A percentile compares a stretch with the other conserved stretches of the same genome.
Conservation (phyloP, 2,797 vertebrate genomes). For the Cheirogaleus major region DNA sequence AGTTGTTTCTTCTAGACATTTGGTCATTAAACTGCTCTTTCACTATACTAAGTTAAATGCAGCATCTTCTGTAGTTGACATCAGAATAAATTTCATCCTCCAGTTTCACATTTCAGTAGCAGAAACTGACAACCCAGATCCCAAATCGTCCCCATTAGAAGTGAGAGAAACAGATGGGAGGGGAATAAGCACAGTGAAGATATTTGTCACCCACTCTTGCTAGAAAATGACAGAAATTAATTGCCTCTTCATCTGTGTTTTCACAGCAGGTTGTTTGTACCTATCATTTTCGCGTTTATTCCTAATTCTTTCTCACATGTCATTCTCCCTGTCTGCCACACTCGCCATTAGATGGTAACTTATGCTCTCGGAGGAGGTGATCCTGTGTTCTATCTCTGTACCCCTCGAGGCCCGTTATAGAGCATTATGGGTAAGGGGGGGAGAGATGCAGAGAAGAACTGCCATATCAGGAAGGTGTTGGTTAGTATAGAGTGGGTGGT, state of each 20-base stretch:
- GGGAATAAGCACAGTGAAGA: conserved; percentile 64
- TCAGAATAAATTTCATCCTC: conserved; percentile 69
- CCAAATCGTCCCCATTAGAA: conserved; percentile 72
- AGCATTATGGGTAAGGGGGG: not conserved
- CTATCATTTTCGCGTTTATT: conserved; percentile 31
- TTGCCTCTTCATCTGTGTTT: conserved; percentile 70
- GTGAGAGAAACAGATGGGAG: conserved; percentile 75
- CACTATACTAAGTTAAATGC: conserved; percentile 50
- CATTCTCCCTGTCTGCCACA: not conserved
- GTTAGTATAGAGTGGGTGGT: not conserved
- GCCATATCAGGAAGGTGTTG: not conserved
- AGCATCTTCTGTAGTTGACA: conserved; percentile 53
- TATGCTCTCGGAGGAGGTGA: not conserved
- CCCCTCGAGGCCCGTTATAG: not conserved
- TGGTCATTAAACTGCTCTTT: not conserved
- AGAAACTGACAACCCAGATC: conserved; percentile 66
- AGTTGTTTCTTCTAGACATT: not conserved
- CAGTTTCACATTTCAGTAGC: conserved; percentile 65
- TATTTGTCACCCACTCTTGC: conserved; percentile 68
- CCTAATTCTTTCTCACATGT: not conserved
- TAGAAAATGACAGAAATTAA: conserved; percentile 74
- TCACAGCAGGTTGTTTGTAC: conserved; percentile 49
- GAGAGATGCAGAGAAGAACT: not conserved
- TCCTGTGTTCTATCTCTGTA: not conserved
- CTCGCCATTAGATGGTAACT: not conserved